Percentiles rank a stretch among this genome's conserved stretches.
Evolutionary conservation across 2,113 vertebrate genomes (phyloP).

Genomic region (Catharus fuscescens): DNA sequence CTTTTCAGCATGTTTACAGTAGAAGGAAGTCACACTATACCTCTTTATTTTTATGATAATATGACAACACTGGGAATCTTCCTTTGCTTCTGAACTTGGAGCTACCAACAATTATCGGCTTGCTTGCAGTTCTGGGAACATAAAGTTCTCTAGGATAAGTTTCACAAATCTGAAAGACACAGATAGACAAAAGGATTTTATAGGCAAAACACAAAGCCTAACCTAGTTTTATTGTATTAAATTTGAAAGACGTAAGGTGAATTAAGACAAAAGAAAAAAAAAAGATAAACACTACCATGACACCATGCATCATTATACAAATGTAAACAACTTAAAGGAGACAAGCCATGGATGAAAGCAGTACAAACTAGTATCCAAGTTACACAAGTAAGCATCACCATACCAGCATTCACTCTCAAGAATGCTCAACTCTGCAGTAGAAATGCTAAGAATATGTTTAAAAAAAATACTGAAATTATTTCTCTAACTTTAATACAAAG

Average conservation of each 20-base stretch:
- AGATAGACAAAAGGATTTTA: neutral
- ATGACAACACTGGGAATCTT: constrained; percentile 94
- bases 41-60: constrained; percentile 94
- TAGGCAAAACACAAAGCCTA: neutral
- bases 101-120: constrained; percentile 95
- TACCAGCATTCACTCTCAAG: neutral
- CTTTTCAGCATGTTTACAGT: neutral
- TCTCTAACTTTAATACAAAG: neutral
- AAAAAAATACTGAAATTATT: neutral
- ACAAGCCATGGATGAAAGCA: neutral
- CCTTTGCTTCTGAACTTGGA: constrained; percentile 99
- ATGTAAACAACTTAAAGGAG: neutral
- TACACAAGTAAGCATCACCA: neutral
- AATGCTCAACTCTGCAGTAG: neutral
- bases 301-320: neutral
- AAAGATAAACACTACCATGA: neutral
- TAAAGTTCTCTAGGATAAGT: constrained; percentile 95
- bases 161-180: constrained; percentile 87
- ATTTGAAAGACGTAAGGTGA: neutral
- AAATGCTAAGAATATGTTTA: neutral
- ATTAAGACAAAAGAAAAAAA: neutral
- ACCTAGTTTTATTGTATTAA: neutral
- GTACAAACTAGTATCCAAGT: neutral
- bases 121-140: constrained; percentile 90
- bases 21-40: constrained; percentile 69